Conservation (phyloP, 1,140 invertebrate species). For the Halictus rubicundus region DNA sequence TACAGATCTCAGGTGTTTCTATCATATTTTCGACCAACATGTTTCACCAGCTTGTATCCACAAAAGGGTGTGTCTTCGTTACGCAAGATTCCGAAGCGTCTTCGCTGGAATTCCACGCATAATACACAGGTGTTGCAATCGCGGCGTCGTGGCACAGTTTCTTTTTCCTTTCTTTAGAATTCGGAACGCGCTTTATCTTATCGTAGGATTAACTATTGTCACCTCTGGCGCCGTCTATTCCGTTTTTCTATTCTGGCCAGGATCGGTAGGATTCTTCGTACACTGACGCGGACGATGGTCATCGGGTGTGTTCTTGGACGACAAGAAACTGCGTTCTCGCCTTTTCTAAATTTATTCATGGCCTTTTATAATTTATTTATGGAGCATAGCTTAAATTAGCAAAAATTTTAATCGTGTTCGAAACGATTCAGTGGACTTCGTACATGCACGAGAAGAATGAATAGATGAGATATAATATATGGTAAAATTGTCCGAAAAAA, state of each 20-base stretch:
- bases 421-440: too few relatives aligned
- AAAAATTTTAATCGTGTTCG: too few relatives aligned
- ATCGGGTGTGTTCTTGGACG: neutral
- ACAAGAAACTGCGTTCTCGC: neutral
- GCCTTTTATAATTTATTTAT: too few relatives aligned
- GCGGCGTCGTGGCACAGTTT: constrained; percentile 35
- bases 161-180: neutral
- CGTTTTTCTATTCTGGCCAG: neutral
- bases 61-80: constrained; percentile 41
- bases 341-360: too few relatives aligned
- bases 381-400: too few relatives aligned
- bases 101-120: constrained; percentile 38
- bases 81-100: constrained; percentile 39
- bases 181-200: neutral
- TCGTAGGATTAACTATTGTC: neutral
- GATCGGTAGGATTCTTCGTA: neutral
- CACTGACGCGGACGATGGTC: neutral
- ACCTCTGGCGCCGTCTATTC: neutral
- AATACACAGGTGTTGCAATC: constrained; percentile 32
- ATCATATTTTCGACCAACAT: constrained; percentile 18
- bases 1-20: neutral
- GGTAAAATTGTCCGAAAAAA: too few relatives aligned
- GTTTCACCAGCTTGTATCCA: neutral
- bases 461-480: too few relatives aligned
- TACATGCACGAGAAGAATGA: too few relatives aligned